Evolutionary conservation across 2,113 vertebrate genomes (phyloP).

Genomic region (Trachemys scripta): DNA sequence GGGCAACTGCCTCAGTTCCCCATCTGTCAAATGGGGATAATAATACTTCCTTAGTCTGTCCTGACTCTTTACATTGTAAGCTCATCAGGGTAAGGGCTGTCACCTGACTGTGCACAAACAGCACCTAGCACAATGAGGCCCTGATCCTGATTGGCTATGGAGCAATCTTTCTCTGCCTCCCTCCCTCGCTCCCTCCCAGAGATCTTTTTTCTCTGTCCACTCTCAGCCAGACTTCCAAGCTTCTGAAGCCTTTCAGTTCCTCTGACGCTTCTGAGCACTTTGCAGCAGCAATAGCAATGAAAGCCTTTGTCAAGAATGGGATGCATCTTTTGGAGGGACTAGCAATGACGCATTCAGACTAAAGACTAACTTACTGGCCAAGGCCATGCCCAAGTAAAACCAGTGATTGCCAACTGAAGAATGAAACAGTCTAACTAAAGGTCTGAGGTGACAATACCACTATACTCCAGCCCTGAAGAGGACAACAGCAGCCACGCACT

Average conservation of each 20-base stretch:
- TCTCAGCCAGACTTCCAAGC: background rate
- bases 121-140: background rate
- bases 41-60: background rate
- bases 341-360: background rate
- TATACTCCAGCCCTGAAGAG: background rate
- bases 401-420: background rate
- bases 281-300: background rate
- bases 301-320: background rate
- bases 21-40: background rate
- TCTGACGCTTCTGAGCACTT: background rate
- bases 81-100: background rate
- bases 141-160: rapidly evolving
- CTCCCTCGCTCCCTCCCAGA: background rate
- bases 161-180: background rate
- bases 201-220: background rate
- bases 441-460: background rate
- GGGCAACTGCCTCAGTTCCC: background rate
- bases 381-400: background rate
- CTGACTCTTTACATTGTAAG: background rate
- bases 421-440: background rate
- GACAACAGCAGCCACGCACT: background rate
- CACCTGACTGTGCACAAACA: background rate
- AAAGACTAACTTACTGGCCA: background rate
- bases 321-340: too few relatives aligned
- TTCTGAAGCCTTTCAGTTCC: background rate